Base-by-base conservation (phyloP, 2,113 vertebrate genomes). In the Piaya cayana region DNA sequence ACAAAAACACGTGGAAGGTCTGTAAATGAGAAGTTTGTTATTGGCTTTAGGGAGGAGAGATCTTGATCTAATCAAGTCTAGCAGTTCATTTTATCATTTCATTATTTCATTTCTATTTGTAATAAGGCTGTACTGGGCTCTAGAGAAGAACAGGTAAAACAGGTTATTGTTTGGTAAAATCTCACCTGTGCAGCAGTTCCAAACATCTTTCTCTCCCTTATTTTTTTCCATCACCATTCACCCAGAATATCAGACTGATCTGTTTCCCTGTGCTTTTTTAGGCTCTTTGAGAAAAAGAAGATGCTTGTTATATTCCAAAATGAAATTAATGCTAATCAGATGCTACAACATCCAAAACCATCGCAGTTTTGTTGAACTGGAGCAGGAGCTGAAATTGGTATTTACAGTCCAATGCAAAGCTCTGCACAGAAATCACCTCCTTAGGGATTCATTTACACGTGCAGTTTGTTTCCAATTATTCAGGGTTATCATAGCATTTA, bases 1-100 rank as follows among this genome's bases (percentile, higher is more conserved):
- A 93, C 99, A 99, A 96, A 98, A 98, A 98, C 98, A 99, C 0
- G 99, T 99, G 64, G 99, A 99, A 87, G 99, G 99, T 99, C n/a
- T 94, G 98, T 95, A 95, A 65, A 70, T 60, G 30, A 30, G 9
- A 15, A 13, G 3, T 42, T 45, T 85, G 25, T 77, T 88, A 27
- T 3, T 10, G 9, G 62, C 56, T 80, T 82, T 65, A 59, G 79
- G 85, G 47, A 86, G 88, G 76, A 81, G 71, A 78, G 30, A 76
- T 71, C 32, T 30, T 56, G 27, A 70, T 79, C 42, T 82, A 37
- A 52, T 60, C 22, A 18, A 60, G 56, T 43, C 49, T 42, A 82
- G 36, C 56, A 53, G 62, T 45, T 69, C 4, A 42, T 30, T 77
- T 82, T 42, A 34, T 62, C 10, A 39, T 75, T 88, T 62, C 53